A percentile compares a stretch with the other conserved stretches of the same genome.
These are phyloP conservation scores for Homalodisca vitripennis DNA, from an alignment of 1,140 invertebrate species.

Conservation along the genomic window DNA sequence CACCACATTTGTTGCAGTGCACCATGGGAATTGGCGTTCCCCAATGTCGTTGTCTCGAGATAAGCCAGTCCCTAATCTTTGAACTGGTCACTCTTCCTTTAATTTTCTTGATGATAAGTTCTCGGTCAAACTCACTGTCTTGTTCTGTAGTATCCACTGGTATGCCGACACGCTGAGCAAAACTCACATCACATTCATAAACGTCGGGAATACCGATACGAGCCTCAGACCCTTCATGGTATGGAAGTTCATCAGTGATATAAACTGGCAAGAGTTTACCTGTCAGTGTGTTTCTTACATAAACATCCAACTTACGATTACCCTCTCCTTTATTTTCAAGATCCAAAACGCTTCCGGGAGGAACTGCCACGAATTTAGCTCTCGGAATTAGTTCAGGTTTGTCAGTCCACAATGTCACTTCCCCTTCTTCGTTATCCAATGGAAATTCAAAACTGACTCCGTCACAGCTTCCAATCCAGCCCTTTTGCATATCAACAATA, in stretches of 20 bases:
- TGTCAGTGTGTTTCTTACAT: conserved; percentile 74
- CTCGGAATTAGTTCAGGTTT: conserved; percentile 61
- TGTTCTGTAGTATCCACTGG: background rate
- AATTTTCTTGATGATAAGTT: conserved; percentile 38
- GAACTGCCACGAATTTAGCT: conserved; percentile 60
- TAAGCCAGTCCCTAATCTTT: conserved; percentile 92
- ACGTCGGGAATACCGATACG: conserved; percentile 64
- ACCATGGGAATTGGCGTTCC: conserved; percentile 99
- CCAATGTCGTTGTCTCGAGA: conserved; percentile 97
- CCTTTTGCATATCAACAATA: conserved; percentile 84
- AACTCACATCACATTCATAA: conserved; percentile 55
- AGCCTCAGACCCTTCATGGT: conserved; percentile 58
- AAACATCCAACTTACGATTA: conserved; percentile 49
- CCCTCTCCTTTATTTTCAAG: conserved; percentile 42
- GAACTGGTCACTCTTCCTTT: conserved; percentile 58
- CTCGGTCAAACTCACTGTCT: background rate
- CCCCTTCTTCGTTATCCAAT: conserved; percentile 48
- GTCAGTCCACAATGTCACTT: conserved; percentile 71
- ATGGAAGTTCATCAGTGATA: conserved; percentile 59
- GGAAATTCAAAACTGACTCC: conserved; percentile 76
- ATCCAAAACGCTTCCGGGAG: conserved; percentile 53
- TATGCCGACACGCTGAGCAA: conserved; percentile 57
- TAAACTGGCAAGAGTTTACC: conserved; percentile 66
- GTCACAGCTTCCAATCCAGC: conserved; percentile 95
- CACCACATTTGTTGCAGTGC: conserved; percentile 79